Conservation (phyloP, 2,113 vertebrate genomes). For the Bolborhynchus lineola region DNA sequence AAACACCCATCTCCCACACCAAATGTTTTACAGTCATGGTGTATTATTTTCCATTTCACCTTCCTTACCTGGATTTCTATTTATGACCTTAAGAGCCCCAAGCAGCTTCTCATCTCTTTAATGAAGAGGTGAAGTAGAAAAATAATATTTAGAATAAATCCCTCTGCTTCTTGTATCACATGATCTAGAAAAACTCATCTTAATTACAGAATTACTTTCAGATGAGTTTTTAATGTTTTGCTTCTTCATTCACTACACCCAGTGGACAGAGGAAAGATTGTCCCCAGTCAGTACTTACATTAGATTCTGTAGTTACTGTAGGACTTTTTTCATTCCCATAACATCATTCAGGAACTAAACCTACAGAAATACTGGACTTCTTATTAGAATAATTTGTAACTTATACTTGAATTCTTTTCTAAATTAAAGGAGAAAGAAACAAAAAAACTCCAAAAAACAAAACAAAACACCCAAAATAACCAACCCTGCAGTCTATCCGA, state of each 20-base stretch:
- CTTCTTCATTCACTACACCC: neutral
- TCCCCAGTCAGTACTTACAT: neutral
- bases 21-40: neutral
- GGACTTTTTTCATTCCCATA: neutral
- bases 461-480: neutral
- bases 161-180: neutral
- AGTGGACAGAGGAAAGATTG: neutral
- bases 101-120: neutral
- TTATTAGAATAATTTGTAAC: neutral
- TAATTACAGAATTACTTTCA: neutral
- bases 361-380: neutral
- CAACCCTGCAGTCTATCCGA: neutral
- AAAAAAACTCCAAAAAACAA: neutral
- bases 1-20: neutral
- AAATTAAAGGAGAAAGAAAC: neutral
- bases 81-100: neutral
- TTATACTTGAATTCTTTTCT: neutral
- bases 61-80: neutral
- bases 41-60: neutral
- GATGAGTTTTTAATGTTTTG: neutral
- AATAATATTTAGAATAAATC: neutral
- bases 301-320: neutral
- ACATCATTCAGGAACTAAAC: neutral
- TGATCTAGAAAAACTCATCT: neutral
- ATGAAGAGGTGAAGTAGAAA: neutral